Percentiles rank a stretch among this genome's conserved stretches.
Conservation (phyloP, 2,888 invertebrate genomes). For the Lasioglossum vierecki region DNA sequence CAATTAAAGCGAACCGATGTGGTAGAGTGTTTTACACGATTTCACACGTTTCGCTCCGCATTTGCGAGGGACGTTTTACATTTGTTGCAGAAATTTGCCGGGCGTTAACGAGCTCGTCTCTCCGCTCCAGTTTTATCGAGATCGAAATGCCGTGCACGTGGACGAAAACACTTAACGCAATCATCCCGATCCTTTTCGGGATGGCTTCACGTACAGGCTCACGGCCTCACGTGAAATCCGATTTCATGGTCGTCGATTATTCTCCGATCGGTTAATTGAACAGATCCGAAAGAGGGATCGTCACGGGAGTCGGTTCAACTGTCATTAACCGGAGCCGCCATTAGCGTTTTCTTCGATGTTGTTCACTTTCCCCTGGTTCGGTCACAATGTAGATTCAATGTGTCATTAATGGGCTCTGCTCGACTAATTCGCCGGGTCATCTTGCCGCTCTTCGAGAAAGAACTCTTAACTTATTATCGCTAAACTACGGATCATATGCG, state of each 20-base stretch:
- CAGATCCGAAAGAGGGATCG: constrained; percentile 44
- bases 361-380: background rate
- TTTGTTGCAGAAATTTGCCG: constrained; percentile 11
- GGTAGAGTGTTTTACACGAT: background rate
- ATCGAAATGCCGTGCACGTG: constrained; percentile 40
- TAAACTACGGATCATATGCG: too few relatives aligned
- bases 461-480: background rate
- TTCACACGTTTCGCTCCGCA: background rate
- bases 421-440: background rate
- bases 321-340: constrained; percentile 32
- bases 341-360: constrained; percentile 8
- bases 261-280: constrained; percentile 73
- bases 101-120: constrained; percentile 22
- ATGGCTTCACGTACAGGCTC: constrained; percentile 38
- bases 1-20: background rate
- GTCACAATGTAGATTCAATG: constrained; percentile 7
- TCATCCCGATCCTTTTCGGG: constrained; percentile 49
- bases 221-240: constrained; percentile 71
- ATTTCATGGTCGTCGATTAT: constrained; percentile 77
- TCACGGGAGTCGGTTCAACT: constrained; percentile 28
- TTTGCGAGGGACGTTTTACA: background rate
- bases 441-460: background rate
- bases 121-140: constrained; percentile 29
- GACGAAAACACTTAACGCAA: constrained; percentile 54
- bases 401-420: background rate